A percentile compares a stretch with the other conserved stretches of the same genome.
Conservation (phyloP, 2,888 invertebrate genomes). For the Heliconius hortense region DNA sequence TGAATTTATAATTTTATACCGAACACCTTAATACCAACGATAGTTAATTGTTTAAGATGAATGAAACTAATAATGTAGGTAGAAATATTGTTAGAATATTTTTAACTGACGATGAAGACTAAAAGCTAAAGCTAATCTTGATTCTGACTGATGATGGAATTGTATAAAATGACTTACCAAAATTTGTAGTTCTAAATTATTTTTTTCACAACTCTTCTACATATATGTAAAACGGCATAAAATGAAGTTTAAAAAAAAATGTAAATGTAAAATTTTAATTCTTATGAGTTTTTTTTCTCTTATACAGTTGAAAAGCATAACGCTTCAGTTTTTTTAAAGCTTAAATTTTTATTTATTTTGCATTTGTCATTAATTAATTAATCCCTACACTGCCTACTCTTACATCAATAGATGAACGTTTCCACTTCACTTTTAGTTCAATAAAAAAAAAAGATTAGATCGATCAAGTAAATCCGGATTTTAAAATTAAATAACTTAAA, state of each 20-base stretch:
- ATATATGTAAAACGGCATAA: slow-evolving; percentile 2
- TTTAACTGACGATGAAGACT: neutral
- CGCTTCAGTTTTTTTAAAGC: neutral
- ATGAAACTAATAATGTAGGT: neutral
- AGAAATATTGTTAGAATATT: slow-evolving; percentile 1
- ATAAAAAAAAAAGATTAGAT: neutral
- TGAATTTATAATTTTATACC: neutral
- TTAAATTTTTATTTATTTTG: neutral
- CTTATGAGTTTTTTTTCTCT: neutral
- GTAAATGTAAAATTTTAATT: too few species aligned
- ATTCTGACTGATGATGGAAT: neutral
- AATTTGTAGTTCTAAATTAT: neutral
- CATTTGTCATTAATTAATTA: neutral
- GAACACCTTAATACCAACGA: slow-evolving; percentile 11
- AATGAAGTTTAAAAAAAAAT: neutral
- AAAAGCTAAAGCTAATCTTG: neutral
- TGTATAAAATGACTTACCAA: neutral
- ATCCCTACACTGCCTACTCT: neutral
- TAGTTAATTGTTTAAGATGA: slow-evolving; percentile 1
- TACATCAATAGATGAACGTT: neutral
- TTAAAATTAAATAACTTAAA: neutral
- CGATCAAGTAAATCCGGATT: neutral
- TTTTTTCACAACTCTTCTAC: neutral
- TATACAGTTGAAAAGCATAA: neutral
- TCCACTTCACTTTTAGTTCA: neutral